These are phyloP conservation scores for Astropecten irregularis DNA, from an alignment of 53 echinoderm and acorn worm genomes.

Conservation along the genomic window DNA sequence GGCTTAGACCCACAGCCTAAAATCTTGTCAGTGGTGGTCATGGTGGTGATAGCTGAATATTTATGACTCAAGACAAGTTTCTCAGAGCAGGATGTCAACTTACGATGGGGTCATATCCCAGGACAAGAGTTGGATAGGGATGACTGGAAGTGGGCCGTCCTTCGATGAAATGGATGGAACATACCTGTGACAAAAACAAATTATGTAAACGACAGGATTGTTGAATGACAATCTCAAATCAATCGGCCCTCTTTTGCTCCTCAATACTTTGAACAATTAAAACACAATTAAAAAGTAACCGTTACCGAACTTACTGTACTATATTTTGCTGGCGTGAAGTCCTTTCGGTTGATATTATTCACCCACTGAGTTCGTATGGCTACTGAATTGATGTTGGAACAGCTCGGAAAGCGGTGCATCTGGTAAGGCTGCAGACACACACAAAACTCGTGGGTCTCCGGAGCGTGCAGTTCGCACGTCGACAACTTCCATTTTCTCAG, in stretches of 20 bases:
- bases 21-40: too few relatives aligned
- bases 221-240: background rate
- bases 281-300: background rate
- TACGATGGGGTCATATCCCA: constrained; percentile 43
- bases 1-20: too few relatives aligned
- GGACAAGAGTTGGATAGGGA: constrained; percentile 12
- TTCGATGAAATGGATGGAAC: constrained; percentile 36
- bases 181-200: constrained; percentile 1
- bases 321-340: constrained; percentile 24
- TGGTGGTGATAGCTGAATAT: too few relatives aligned
- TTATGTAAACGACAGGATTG: too few relatives aligned
- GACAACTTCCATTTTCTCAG: constrained; percentile 49
- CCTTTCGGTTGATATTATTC: constrained; percentile 42
- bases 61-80: too few relatives aligned
- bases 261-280: too few relatives aligned
- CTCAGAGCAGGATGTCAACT: background rate
- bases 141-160: constrained; percentile 25
- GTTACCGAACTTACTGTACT: constrained; percentile 48
- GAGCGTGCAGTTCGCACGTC: constrained; percentile 53
- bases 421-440: constrained; percentile 51
- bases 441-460: constrained; percentile 20
- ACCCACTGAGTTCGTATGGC: constrained; percentile 38
- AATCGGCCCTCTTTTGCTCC: background rate
- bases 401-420: constrained; percentile 48
- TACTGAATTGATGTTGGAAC: background rate